Evolutionary conservation across 2,113 vertebrate genomes (phyloP).

Genomic region (Speoplatyrhinus poulsoni): DNA sequence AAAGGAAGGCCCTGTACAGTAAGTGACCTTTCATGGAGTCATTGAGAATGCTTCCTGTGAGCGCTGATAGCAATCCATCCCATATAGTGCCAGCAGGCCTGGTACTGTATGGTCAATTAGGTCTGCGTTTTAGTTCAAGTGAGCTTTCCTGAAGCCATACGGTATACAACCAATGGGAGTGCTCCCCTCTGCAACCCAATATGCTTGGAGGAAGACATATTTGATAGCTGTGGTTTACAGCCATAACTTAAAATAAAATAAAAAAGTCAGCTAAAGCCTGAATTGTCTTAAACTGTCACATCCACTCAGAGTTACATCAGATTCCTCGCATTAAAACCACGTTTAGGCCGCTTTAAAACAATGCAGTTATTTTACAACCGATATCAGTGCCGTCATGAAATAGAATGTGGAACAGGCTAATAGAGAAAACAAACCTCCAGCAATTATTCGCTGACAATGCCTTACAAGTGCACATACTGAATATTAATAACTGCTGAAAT

Average conservation of each 20-base stretch:
- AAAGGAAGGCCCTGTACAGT: slow-evolving; percentile 23
- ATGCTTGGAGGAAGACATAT: slow-evolving; percentile 40
- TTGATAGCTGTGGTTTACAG: slow-evolving; percentile 46
- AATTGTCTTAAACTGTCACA: slow-evolving; percentile 44
- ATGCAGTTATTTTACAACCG: slow-evolving; percentile 43
- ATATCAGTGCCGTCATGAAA: slow-evolving; percentile 20
- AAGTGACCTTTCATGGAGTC: slow-evolving; percentile 29
- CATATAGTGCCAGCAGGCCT: slow-evolving; percentile 20
- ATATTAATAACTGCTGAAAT: slow-evolving; percentile 49
- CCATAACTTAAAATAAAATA: slow-evolving; percentile 36
- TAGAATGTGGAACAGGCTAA: slow-evolving; percentile 26
- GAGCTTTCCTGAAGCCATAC: slow-evolving; percentile 35
- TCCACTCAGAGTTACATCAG: slow-evolving; percentile 25
- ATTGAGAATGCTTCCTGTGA: slow-evolving; percentile 38
- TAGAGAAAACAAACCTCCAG: slow-evolving; percentile 35
- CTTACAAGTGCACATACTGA: slow-evolving; percentile 41
- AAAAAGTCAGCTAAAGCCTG: slow-evolving; percentile 26
- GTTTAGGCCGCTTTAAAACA: slow-evolving; percentile 9
- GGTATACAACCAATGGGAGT: slow-evolving; percentile 35
- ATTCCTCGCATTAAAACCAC: slow-evolving; percentile 32
- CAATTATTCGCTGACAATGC: slow-evolving; percentile 48
- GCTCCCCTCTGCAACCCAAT: slow-evolving; percentile 27
- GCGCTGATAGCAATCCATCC: slow-evolving; percentile 49
- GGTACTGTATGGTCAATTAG: slow-evolving; percentile 37
- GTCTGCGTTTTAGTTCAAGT: slow-evolving; percentile 27